Evolutionary conservation across 2,113 vertebrate genomes (phyloP).

Genomic region (Ameiurus melas): DNA sequence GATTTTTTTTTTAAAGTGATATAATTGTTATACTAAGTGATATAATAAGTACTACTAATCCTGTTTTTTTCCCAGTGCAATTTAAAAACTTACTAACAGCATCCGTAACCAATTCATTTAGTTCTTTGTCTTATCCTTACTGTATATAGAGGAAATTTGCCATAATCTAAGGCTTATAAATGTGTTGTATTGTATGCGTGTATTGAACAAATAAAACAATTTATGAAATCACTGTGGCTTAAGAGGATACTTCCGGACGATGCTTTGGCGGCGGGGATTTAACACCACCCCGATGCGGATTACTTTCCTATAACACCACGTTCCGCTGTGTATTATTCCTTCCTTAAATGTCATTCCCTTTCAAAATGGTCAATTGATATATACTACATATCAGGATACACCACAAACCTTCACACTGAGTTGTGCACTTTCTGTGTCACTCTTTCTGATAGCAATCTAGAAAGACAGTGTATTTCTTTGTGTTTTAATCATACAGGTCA

Average conservation of each 20-base stretch:
- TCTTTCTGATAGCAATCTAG: neutral
- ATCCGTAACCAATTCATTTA: neutral
- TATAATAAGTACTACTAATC: too few relatives aligned
- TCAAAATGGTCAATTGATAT: neutral
- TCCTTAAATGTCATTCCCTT: neutral
- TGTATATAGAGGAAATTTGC: too few relatives aligned
- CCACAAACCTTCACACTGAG: neutral
- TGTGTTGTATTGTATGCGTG: neutral
- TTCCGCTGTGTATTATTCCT: neutral
- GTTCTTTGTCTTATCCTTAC: neutral
- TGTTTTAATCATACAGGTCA: conserved; percentile 68
- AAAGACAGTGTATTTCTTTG: neutral
- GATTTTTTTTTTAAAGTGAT: too few relatives aligned
- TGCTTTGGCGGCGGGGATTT: neutral
- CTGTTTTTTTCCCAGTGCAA: too few relatives aligned
- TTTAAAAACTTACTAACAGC: too few relatives aligned
- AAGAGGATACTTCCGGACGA: neutral
- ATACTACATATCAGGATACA: neutral
- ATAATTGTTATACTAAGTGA: too few relatives aligned
- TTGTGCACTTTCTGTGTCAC: neutral
- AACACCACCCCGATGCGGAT: neutral
- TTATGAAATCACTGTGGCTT: neutral
- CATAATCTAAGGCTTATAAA: neutral
- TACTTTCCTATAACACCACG: neutral
- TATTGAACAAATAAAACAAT: neutral